These are phyloP conservation scores for Siniperca undulata DNA, from an alignment of 2,797 vertebrate species.

Conservation along the genomic window DNA sequence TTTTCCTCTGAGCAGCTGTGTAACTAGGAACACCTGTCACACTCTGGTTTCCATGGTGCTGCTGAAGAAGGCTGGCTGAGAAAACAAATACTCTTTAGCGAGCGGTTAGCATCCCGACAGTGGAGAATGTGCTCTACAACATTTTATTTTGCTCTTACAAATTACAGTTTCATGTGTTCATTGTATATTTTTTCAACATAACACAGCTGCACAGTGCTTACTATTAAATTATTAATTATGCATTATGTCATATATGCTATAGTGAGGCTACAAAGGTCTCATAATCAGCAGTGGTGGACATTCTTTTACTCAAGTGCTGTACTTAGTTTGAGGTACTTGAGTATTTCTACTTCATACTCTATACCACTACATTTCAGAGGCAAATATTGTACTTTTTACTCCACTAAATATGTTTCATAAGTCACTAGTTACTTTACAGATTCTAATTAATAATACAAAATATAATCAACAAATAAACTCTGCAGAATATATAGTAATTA, in stretches of 20 bases:
- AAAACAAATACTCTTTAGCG: not conserved
- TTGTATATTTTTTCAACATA: not conserved
- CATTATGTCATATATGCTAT: not conserved
- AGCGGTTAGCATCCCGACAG: not conserved
- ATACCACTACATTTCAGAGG: not conserved
- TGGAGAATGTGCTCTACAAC: not conserved
- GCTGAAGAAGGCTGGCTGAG: not conserved
- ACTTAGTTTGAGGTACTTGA: not conserved
- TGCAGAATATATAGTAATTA: not conserved
- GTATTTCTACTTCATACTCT: not conserved
- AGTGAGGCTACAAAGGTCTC: not conserved
- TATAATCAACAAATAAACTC: not conserved
- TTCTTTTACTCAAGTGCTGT: not conserved
- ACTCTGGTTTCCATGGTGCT: slow-evolving; percentile 3
- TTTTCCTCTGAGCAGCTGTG: not conserved
- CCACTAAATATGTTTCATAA: not conserved
- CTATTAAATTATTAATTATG: not conserved
- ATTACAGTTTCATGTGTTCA: not conserved
- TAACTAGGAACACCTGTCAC: not conserved
- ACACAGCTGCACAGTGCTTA: not conserved
- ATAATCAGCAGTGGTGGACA: too few relatives aligned
- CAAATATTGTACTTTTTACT: not conserved
- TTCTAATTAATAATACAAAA: not conserved
- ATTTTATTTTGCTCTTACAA: not conserved
- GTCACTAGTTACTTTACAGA: not conserved